A percentile compares a stretch with the other conserved stretches of the same genome.
phyloP scores from a whole-genome alignment of 1,140 invertebrate species.

The Homalodisca vitripennis region DNA sequence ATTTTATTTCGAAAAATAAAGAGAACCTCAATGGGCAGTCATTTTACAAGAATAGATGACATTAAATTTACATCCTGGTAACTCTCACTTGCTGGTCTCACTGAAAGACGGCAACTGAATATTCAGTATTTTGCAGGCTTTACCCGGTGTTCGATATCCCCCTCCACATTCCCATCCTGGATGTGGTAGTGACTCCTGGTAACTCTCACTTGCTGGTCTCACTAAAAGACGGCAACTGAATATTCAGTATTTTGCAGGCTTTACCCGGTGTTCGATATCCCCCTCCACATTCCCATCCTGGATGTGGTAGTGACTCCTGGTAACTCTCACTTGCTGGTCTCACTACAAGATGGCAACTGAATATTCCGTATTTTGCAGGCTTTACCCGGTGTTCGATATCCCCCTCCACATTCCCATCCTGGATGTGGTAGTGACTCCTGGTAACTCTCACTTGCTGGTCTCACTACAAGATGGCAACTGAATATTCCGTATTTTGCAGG shows the following conservation, averaged over 20 bases:
- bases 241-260: constrained; percentile 48
- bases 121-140: constrained; percentile 47
- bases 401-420: constrained; percentile 60
- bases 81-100: constrained; percentile 60
- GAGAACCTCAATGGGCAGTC: no score
- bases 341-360: neutral
- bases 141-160: constrained; percentile 55
- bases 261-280: constrained; percentile 54
- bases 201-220: constrained; percentile 61
- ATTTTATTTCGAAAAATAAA: no score
- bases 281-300: constrained; percentile 58
- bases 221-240: constrained; percentile 58
- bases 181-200: constrained; percentile 58
- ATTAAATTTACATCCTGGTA: no score
- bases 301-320: constrained; percentile 56
- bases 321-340: constrained; percentile 60
- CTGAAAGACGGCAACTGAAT: constrained; percentile 59
- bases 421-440: constrained; percentile 56
- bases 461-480: neutral
- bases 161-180: constrained; percentile 58
- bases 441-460: constrained; percentile 60
- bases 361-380: constrained; percentile 42
- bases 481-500: constrained; percentile 42
- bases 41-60: no score
- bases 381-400: constrained; percentile 54